Evolutionary conservation across 2,113 vertebrate genomes (phyloP), one percentile per base, ranked within the genome.

Genomic region (Oplegnathus fasciatus): DNA sequence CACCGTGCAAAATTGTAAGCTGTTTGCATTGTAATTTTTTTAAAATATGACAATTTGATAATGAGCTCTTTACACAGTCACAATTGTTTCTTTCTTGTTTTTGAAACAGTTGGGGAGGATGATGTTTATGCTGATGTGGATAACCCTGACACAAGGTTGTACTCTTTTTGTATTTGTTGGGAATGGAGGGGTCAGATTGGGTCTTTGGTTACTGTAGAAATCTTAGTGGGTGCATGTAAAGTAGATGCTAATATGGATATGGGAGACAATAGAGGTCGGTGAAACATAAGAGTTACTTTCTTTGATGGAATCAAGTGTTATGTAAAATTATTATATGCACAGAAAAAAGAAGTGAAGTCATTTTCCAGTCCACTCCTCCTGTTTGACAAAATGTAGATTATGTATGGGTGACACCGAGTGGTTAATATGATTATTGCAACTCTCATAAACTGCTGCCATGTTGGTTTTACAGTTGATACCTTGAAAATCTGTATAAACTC

Each of bases 121-220:
- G 95, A 96, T 2, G 95, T 97, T 81, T 96, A 97, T 72, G 93
- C 95, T 52, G 95, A 94, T 3, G 60, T 96, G 58, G 94, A 95
- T 46, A 13, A 61, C n/a, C 55, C 13, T 61, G 44, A 52, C 9
- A 42, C 18, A 37, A 69, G 64, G 55, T 75, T 42, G 18, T 28
- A 69, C 9, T 20, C 6, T 52, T 72, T 78, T 42, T 57, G 20
- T 55, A 74, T 74, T 60, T 60, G 26, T 61, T 75, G 14, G 46
- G 17, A 74, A 30, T 44, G 26, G 17, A 30, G 26, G 9, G 24
- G 17, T 46, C 54, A 44, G n/a, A 44, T 60, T 60, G 1, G 17
- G 8, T 17, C 8, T n/a, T 24, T 30, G 0, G 11, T 20, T 9
- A 44, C 17, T 28, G 15, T 24, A 24, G 26, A 60, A 60, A 26